Evolutionary conservation across 2,888 invertebrate species (phyloP).

Genomic region (Alentia gelatinosa): DNA sequence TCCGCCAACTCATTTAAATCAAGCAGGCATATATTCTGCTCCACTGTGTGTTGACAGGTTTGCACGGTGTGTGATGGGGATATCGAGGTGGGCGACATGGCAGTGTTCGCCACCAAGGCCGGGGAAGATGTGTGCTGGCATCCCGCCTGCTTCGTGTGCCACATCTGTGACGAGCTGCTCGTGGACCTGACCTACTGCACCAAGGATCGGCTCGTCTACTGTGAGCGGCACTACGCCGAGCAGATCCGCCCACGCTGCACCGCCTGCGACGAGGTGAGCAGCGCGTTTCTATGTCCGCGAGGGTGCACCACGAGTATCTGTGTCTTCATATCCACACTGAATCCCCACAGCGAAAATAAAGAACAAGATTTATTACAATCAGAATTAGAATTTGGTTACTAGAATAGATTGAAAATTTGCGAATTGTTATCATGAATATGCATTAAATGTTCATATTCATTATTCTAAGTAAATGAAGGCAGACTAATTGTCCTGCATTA

Average conservation of each 20-base stretch:
- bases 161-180: slow-evolving; percentile 92
- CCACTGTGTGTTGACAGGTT: slow-evolving; percentile 84
- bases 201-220: slow-evolving; percentile 91
- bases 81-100: slow-evolving; percentile 90
- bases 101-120: slow-evolving; percentile 91
- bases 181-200: slow-evolving; percentile 98
- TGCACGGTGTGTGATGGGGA: slow-evolving; percentile 92
- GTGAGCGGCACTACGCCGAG: slow-evolving; percentile 98
- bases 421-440: too few species aligned
- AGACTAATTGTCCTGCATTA: too few species aligned
- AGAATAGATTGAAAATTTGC: too few species aligned
- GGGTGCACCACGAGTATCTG: too few species aligned
- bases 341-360: too few species aligned
- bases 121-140: slow-evolving; percentile 90
- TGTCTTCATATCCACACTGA: too few species aligned
- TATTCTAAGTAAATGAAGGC: too few species aligned
- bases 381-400: too few species aligned
- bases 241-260: slow-evolving; percentile 96
- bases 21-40: neutral
- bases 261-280: slow-evolving; percentile 99
- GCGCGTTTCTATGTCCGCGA: too few species aligned
- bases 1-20: too few species aligned
- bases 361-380: too few species aligned
- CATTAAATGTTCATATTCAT: too few species aligned
- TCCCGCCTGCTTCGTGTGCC: slow-evolving; percentile 95